Conservation (phyloP, 2,797 vertebrate genomes). For the Capromys pilorides region DNA sequence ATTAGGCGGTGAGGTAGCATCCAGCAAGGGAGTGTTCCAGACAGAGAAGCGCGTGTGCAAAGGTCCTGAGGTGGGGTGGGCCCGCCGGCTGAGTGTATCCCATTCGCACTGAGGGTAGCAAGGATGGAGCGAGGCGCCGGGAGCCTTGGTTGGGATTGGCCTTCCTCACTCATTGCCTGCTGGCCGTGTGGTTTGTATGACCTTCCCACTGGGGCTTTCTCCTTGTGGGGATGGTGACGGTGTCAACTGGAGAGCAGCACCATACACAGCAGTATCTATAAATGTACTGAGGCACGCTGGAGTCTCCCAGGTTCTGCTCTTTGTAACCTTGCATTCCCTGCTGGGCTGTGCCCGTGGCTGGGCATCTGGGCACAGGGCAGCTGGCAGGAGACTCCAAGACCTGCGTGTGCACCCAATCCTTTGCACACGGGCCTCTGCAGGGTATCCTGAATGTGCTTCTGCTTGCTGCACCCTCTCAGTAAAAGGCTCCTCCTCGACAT, state of each 20-base stretch:
- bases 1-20: no score
- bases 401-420: background rate
- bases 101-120: background rate
- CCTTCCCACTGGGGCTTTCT: background rate
- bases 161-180: background rate
- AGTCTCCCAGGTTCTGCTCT: background rate
- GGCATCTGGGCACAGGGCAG: background rate
- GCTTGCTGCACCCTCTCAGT: background rate
- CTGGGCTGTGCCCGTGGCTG: background rate
- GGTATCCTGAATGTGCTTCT: background rate
- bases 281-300: background rate
- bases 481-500: background rate
- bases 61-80: background rate
- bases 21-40: background rate
- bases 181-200: background rate
- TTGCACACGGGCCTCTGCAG: background rate
- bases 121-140: background rate
- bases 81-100: background rate
- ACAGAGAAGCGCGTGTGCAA: background rate
- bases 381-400: background rate
- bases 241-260: background rate
- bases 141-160: background rate
- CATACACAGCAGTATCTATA: rapidly evolving
- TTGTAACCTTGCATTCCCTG: background rate
- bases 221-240: background rate